Conservation (phyloP, 2,113 vertebrate species). For the Catharus bicknelli region DNA sequence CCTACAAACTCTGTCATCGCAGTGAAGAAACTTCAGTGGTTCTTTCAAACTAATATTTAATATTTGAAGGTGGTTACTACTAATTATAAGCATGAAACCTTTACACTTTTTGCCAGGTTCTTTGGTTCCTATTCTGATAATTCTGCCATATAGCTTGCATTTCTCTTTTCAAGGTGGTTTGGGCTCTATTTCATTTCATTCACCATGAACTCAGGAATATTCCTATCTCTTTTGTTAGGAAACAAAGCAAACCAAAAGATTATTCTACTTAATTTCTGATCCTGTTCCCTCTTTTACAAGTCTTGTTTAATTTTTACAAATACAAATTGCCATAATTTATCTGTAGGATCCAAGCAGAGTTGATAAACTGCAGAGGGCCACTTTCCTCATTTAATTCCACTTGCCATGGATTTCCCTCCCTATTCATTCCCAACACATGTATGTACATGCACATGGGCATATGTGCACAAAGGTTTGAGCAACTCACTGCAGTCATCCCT, state of each 20-base stretch:
- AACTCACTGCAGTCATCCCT: neutral
- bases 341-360: neutral
- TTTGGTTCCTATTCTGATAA: neutral
- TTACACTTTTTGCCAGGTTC: neutral
- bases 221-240: neutral
- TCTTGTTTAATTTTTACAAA: neutral
- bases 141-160: conserved; percentile 2
- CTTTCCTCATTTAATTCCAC: neutral
- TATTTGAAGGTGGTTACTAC: neutral
- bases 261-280: neutral
- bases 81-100: neutral
- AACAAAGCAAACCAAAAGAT: neutral
- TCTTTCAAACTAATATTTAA: neutral
- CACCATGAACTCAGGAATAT: neutral
- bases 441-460: neutral
- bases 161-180: neutral
- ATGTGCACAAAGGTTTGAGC: neutral
- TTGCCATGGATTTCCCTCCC: neutral
- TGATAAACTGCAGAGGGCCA: neutral
- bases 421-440: neutral
- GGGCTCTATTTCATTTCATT: neutral
- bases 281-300: neutral
- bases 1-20: neutral
- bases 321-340: neutral
- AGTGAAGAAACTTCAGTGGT: neutral